Percentiles rank a stretch among this genome's conserved stretches.
phyloP scores from a whole-genome alignment of 2,888 invertebrate genomes.

The Spilosoma lubricipeda region DNA sequence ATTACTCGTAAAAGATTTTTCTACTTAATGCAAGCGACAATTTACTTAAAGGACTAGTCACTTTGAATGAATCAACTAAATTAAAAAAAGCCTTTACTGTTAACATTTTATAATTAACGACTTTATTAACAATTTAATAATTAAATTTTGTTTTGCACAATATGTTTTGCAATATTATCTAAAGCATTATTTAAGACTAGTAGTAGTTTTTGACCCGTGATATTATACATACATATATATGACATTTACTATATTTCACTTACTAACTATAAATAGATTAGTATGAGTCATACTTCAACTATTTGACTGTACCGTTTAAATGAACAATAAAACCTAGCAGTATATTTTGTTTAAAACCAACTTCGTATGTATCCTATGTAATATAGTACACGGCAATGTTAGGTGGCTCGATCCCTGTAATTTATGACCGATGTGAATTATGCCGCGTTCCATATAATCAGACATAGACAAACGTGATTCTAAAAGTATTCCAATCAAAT shows the following conservation, averaged over 20 bases:
- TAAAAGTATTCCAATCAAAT: slow-evolving; percentile 52
- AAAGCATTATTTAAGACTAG: no score
- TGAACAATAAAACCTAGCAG: background rate
- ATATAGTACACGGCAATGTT: background rate
- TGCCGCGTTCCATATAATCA: slow-evolving; percentile 33
- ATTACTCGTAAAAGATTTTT: background rate
- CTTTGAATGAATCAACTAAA: slow-evolving; percentile 18
- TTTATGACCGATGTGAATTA: slow-evolving; percentile 14
- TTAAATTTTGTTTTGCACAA: background rate
- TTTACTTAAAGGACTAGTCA: slow-evolving; percentile 19
- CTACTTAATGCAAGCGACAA: slow-evolving; percentile 15
- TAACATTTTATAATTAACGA: slow-evolving; percentile 6
- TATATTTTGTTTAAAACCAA: background rate
- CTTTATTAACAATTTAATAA: background rate
- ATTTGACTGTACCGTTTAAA: background rate
- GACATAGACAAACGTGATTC: slow-evolving; percentile 31
- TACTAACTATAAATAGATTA: background rate
- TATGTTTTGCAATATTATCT: background rate
- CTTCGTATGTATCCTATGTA: background rate
- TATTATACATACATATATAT: no score
- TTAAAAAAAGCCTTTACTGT: slow-evolving; percentile 20
- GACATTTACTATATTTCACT: no score
- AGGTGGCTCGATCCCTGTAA: background rate
- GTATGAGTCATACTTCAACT: background rate
- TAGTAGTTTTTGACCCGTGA: no score